Percentiles rank a stretch among this genome's conserved stretches.
Conservation (phyloP, 2,888 invertebrate genomes). For the Cosmia trapezina region DNA sequence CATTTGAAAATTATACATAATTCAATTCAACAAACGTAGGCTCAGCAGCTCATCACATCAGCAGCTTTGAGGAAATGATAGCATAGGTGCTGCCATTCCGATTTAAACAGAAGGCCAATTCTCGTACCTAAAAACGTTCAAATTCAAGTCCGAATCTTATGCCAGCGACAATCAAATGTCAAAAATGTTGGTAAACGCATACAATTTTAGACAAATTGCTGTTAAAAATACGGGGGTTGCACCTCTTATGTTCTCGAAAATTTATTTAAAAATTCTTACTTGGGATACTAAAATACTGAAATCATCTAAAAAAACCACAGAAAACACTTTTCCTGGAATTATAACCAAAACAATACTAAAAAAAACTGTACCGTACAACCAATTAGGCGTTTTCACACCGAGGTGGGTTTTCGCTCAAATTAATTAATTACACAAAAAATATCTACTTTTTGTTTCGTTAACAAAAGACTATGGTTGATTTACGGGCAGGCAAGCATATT, state of each 20-base stretch:
- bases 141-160: too few relatives aligned
- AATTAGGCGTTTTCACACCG: constrained; percentile 13
- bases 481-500: constrained; percentile 26
- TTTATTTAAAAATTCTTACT: too few relatives aligned
- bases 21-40: background rate
- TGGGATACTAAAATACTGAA: too few relatives aligned
- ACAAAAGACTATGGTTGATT: constrained; percentile 29
- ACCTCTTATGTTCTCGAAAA: too few relatives aligned
- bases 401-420: background rate
- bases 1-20: background rate
- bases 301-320: background rate
- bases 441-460: constrained; percentile 15
- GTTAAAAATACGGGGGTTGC: too few relatives aligned
- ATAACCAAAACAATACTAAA: background rate
- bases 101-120: background rate
- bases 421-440: constrained; percentile 11
- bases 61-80: background rate
- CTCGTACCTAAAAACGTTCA: too few relatives aligned
- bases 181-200: too few relatives aligned
- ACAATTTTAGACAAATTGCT: too few relatives aligned
- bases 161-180: too few relatives aligned
- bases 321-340: background rate
- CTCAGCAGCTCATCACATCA: background rate
- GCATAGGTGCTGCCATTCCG: background rate
- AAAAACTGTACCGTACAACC: background rate